phyloP scores from a whole-genome alignment of 92 coral and sea anemone species.

The Porites cylindrica region DNA sequence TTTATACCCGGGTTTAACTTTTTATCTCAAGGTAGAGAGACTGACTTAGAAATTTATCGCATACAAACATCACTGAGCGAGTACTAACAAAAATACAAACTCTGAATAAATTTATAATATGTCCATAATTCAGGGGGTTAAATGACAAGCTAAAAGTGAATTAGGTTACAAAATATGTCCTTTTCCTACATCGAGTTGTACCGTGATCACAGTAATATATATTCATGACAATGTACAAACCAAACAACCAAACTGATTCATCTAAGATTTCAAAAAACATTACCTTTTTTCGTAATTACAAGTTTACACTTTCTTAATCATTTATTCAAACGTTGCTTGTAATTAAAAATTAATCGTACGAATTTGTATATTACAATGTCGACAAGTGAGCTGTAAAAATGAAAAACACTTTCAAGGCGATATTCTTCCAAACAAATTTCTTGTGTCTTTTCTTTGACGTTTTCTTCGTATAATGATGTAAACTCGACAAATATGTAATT shows the following conservation, averaged over 20 bases:
- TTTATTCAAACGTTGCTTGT: slow-evolving; percentile 56
- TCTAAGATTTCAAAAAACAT: slow-evolving; percentile 10
- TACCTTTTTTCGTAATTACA: slow-evolving; percentile 37
- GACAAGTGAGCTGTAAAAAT: neutral
- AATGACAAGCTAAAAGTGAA: too few species aligned
- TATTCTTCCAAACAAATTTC: neutral
- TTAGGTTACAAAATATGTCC: neutral
- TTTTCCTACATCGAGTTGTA: neutral
- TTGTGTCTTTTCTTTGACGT: neutral
- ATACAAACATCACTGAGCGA: too few species aligned
- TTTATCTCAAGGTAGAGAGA: too few species aligned
- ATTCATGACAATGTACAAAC: neutral
- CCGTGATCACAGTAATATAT: too few species aligned
- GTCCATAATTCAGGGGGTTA: neutral
- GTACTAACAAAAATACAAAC: too few species aligned
- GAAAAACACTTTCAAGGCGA: neutral
- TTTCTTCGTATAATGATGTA: neutral
- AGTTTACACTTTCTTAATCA: slow-evolving; percentile 55
- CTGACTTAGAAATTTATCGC: too few species aligned
- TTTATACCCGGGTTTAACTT: too few species aligned
- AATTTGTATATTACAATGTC: slow-evolving; percentile 33
- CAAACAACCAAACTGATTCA: neutral
- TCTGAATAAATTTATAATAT: neutral
- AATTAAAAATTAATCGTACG: slow-evolving; percentile 55
- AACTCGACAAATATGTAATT: slow-evolving; percentile 27